Conservation (phyloP, 2,888 invertebrate genomes). For the Leucania comma region DNA sequence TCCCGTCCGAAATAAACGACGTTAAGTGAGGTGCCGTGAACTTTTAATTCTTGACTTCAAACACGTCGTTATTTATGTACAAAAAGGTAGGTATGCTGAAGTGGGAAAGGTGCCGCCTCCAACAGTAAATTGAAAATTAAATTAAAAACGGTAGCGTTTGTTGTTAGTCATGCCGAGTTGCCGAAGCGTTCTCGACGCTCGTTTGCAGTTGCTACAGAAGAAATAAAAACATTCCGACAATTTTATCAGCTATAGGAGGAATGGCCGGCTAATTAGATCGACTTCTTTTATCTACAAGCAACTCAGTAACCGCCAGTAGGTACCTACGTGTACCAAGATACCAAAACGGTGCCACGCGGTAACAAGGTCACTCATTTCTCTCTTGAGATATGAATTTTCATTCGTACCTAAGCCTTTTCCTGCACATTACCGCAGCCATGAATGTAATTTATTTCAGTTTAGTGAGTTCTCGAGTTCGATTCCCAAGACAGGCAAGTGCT, state of each 20-base stretch:
- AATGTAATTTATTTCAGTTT: conserved; percentile 47
- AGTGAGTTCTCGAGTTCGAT: conserved; percentile 36
- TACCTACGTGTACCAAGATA: conserved; percentile 16
- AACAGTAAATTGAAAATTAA: conserved; percentile 75
- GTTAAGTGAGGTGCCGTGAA: conserved; percentile 55
- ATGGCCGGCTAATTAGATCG: conserved; percentile 69
- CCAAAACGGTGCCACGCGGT: conserved; percentile 25
- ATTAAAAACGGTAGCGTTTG: conserved; percentile 71
- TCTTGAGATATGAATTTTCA: conserved; percentile 59
- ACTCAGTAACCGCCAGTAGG: conserved; percentile 28
- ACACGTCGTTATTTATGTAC: conserved; percentile 64
- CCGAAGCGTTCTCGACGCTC: conserved; percentile 60
- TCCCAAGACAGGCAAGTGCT: conserved; percentile 37
- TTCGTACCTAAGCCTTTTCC: conserved; percentile 32
- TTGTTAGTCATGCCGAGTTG: conserved; percentile 68
- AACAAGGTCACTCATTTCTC: conserved; percentile 53
- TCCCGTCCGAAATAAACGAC: conserved; percentile 52
- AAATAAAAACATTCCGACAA: conserved; percentile 72
- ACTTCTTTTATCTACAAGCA: conserved; percentile 64
- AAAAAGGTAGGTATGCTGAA: conserved; percentile 64
- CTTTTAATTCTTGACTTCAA: conserved; percentile 65
- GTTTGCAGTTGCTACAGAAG: conserved; percentile 64
- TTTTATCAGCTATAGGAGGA: conserved; percentile 69
- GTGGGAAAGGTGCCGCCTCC: conserved; percentile 50
- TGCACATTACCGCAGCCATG: conserved; percentile 36